Evolutionary conservation across 2,888 invertebrate species (phyloP).

Genomic region (Ichneumoninae sp.): DNA sequence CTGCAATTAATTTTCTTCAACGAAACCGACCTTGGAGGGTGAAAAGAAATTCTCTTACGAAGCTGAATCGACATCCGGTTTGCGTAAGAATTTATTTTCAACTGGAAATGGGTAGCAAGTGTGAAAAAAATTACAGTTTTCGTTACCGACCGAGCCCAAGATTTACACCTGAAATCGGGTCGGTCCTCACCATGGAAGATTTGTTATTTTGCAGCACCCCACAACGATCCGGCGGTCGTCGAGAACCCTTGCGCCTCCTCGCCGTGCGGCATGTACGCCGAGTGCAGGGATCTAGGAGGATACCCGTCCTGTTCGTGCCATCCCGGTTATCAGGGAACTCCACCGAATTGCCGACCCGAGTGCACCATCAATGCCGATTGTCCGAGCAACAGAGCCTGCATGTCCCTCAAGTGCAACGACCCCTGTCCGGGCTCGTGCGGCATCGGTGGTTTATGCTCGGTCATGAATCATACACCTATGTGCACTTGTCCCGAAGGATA

Average conservation of each 20-base stretch:
- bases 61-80: no score
- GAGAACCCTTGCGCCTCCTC: conserved; percentile 91
- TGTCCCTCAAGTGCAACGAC: conserved; percentile 93
- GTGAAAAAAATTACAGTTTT: no score
- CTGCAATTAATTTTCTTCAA: no score
- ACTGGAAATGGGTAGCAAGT: no score
- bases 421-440: conserved; percentile 95
- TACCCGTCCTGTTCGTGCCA: conserved; percentile 94
- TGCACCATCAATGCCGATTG: conserved; percentile 94
- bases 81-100: no score
- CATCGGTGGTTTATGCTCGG: conserved; percentile 91
- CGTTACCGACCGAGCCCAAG: no score
- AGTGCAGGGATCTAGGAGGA: conserved; percentile 90
- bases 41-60: no score
- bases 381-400: conserved; percentile 91
- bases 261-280: conserved; percentile 94
- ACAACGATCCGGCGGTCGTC: conserved; percentile 74
- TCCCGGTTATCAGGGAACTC: conserved; percentile 90
- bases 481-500: conserved; percentile 93
- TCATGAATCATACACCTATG: conserved; percentile 93
- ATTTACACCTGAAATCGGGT: no score
- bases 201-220: conserved; percentile 83
- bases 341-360: conserved; percentile 93
- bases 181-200: not conserved
- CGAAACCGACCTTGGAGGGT: no score